Evolutionary conservation across 1,140 invertebrate species (phyloP), one percentile per base, ranked within the genome.

Genomic region (Drosophila pruinosa): DNA sequence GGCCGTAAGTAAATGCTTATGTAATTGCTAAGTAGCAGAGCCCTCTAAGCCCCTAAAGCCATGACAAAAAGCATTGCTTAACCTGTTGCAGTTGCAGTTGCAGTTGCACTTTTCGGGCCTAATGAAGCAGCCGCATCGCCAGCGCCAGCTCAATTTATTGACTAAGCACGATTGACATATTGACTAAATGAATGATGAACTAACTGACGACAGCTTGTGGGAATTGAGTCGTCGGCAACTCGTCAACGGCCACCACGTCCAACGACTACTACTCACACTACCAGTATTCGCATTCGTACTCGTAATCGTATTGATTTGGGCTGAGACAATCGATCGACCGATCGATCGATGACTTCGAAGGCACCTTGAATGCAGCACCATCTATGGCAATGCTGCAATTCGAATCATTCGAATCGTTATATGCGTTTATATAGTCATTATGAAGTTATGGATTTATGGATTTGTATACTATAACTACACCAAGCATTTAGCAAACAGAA

Each of bases 301-400:
- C n/a, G n/a, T n/a, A n/a, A n/a, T 71, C 72, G 67, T 85, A 80
- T 76, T 85, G 78, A 80, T 73, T 79, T 80, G 75, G 64, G 72
- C 72, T 50, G 19, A 28, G 48, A 26, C 48, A 21, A 52, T 21
- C 28, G 15, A 28, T 48, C 22, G 47, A 45, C 24, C 21, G 28
- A 12, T 39, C 52, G 56, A 58, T 47, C 57, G 57, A 47, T 59
- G 57, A 48, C 57, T 59, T 26, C 43, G 57, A 48, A 52, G 41
- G 62, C 78, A 88, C 81, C 81, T 86, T 86, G 82, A 88, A 59
- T 72, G 73, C 50, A 21, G 15, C 56, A 5, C 80, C 80, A 86
- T 77, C 68, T 86, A 85, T 81, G 81, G 80, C 41, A 54, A 50
- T 19, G 47, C 47, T 70, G 48, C 62, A 61, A 17, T 74, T 74